Base-by-base conservation (phyloP, 2,888 invertebrate genomes). In the Leptarthrus brevirostris region DNA sequence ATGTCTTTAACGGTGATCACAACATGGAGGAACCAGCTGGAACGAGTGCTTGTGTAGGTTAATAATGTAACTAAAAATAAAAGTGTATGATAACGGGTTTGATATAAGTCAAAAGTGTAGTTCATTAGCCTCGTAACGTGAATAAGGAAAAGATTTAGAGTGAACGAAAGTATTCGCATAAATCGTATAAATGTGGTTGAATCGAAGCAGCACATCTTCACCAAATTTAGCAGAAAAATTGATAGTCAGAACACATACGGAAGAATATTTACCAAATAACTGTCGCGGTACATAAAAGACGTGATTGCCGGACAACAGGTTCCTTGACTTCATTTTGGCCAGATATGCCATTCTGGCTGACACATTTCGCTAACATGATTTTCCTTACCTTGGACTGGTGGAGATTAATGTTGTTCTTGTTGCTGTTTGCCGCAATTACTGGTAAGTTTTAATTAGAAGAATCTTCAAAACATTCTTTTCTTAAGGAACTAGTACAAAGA, bases 131-230 rank as follows among this genome's bases (percentile, higher is more conserved):
- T 18, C 12, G 1, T 12, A 40, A 12, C 12, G 6, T 40, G n/a
- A 6, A 40, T 40, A 40, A 40, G 10, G 10, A 3, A 40, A 40
- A 40, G 40, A 40, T 40, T 1, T n/a, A 40, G 12, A 40, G 18
- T 20, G 49, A 49, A 49, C 18, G 49, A 12, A 49, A 49, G 18
- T 49, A 18, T 47, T 20, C 26, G 20, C 36, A 40, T 61, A 61
- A 64, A 47, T 20, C 26, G 20, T 61, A 40, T 61, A 61, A 64
- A 47, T 64, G 64, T 47, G 47, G 64, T 24, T 40, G 14, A 47
- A 36, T 58, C 14, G 36, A 18, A 34, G 58, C 34, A 34, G 58
- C 58, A 58, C 36, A 36, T 20, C 16, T 58, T 58, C 20, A 58
- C 36, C 24, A 24, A 64, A 24, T 64, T 64, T 49, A 20, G 64